These are phyloP conservation scores for Limosa lapponica DNA, from an alignment of 2,797 vertebrate genomes.

Conservation along the genomic window DNA sequence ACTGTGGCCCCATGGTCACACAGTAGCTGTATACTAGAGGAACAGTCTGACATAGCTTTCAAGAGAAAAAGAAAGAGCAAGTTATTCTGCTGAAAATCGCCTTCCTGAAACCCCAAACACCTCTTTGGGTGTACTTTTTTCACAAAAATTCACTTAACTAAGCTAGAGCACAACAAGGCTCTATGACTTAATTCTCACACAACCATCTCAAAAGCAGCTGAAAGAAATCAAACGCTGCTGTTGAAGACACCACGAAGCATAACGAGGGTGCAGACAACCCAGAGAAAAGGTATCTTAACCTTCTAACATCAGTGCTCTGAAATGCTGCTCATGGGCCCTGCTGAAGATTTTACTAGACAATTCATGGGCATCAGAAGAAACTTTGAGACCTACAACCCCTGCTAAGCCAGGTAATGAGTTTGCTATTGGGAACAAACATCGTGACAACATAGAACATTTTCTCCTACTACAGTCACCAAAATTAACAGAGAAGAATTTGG, in stretches of 20 bases:
- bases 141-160: neutral
- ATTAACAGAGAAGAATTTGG: neutral
- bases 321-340: accelerated
- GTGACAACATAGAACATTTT: neutral
- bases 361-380: neutral
- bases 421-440: neutral
- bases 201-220: neutral
- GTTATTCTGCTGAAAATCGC: neutral
- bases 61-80: neutral
- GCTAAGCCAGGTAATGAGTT: neutral
- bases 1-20: slow-evolving; percentile 92
- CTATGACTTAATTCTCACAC: neutral
- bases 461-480: neutral
- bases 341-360: neutral
- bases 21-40: slow-evolving; percentile 92
- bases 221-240: accelerated
- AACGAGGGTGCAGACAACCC: neutral
- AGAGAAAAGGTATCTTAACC: neutral
- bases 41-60: slow-evolving; percentile 93
- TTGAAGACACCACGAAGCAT: accelerated
- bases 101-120: neutral
- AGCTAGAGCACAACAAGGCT: neutral
- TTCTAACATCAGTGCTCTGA: neutral
- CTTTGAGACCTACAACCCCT: neutral
- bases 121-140: accelerated